Evolutionary conservation across 2,888 invertebrate genomes (phyloP), one percentile per base, ranked within the genome.

Genomic region (Pristionchus fissidentatus): DNA sequence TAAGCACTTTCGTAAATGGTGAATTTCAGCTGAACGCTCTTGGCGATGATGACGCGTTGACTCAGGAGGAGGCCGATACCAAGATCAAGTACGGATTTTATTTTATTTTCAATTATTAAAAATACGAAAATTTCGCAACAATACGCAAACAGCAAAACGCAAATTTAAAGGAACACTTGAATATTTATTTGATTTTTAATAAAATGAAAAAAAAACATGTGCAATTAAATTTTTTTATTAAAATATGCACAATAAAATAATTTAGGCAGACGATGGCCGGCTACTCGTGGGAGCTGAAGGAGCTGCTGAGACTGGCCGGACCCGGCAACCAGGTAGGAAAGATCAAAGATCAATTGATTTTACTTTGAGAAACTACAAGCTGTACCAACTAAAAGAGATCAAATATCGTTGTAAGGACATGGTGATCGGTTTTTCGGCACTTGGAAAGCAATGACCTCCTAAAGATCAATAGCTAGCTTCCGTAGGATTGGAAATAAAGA

Each of bases 211-310:
- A 66, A 22, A 38, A 38, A 66, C 19, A 35, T 1, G 29, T 4
- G 0, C 8, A 60, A 3, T 26, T 0, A 29, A 32, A 26, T 32
- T 3, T 10, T 32, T 32, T 29, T 10, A 62, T 19, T 62, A 35
- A 52, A 22, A n/a, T 57, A 26, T n/a, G n/a, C 29, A 7, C n/a
- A 57, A 57, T 57, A 26, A n/a, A 26, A 26, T n/a, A 57, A 26
- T 19, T n/a, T 26, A 35, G 79, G 22, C 80, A 81, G 62, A 32
- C 62, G 38, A 62, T 81, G 80, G 60, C 80, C 41, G 80, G 80
- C 10, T 81, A 81, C 46, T 57, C 80, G 29, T 81, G 80, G 80
- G 80, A 81, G 46, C 41, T 81, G 32, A 81, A 81, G 80, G 80
- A 81, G 26, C 35, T 81, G 32, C 43, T 81, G 32, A 10, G 80